Conservation (phyloP, 2,113 vertebrate species). For the Chlamydotis undulata region DNA sequence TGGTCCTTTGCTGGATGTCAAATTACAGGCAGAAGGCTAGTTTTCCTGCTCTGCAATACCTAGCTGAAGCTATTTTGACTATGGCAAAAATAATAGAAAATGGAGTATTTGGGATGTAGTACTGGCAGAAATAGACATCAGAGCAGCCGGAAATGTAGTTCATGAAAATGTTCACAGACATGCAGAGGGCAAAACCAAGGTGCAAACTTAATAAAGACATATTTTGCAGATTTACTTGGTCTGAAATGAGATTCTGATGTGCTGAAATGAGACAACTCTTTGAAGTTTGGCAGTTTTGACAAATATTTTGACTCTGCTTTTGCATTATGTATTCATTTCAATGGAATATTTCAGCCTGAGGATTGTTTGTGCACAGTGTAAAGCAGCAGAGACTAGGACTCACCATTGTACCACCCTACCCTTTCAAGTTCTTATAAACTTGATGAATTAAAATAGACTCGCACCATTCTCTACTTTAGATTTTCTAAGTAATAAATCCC, state of each 20-base stretch:
- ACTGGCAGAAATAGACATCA: background rate
- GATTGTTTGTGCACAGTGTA: background rate
- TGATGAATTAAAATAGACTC: background rate
- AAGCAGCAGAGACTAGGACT: background rate
- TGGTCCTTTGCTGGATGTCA: background rate
- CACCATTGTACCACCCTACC: background rate
- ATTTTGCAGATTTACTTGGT: background rate
- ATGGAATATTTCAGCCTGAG: background rate
- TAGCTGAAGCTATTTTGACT: background rate
- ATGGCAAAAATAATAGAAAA: background rate
- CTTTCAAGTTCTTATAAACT: background rate
- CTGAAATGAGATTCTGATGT: background rate
- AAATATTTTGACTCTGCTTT: background rate
- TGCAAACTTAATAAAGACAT: background rate
- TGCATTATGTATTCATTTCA: background rate
- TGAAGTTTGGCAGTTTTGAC: background rate
- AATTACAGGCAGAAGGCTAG: background rate
- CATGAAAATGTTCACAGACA: background rate
- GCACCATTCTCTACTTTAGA: background rate
- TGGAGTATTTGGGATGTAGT: background rate
- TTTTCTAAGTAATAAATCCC: background rate
- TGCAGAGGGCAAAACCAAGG: background rate
- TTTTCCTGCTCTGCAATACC: background rate
- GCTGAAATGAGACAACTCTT: background rate
- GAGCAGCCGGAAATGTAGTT: background rate